Evolutionary conservation across 2,888 invertebrate species (phyloP), one percentile per base, ranked within the genome.

Genomic region (Sipha maydis): DNA sequence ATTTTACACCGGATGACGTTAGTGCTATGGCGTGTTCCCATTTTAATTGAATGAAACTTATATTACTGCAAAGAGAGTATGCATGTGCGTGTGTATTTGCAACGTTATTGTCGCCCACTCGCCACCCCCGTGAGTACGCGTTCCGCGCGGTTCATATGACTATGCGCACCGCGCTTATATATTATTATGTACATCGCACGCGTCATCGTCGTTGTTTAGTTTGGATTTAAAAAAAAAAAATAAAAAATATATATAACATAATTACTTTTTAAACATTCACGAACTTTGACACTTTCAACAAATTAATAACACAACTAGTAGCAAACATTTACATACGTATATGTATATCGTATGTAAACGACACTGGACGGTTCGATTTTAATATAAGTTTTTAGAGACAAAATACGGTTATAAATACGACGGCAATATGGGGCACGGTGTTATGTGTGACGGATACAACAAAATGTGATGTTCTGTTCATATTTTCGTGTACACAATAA

Each of bases 1-100:
- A 71, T 83, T 34, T 75, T 71, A 38, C 38, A 38, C 75, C 83
- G 75, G 38, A 75, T n/a, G 75, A 38, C 28, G 31, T 61, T 56
- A 38, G 75, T 38, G 38, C 83, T 21, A 31, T 19, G 38, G 25
- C 73, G 83, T 48, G 69, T 82, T 82, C 21, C 48, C 19, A 14
- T 82, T 82, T 67, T 69, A 69, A 54, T 71, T 54, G 73, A 83
- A 73, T 41, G 73, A 69, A 82, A 82, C 82, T 73, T 31, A 28
- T 83, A 48, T 31, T 48, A 28, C 21, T n/a, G 28, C 28, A n/a
- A 11, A 69, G 11, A 61, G 61, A 28, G 69, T 9, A 25, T 28
- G 11, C 28, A 8, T 1, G 28, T 28, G 4, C 11, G 69, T 69
- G 67, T 67, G 9, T 61, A 14, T 19, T 61, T 21, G 19, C 14